Evolutionary conservation across 2,113 vertebrate genomes (phyloP).

Genomic region (Copsychus sechellarum): DNA sequence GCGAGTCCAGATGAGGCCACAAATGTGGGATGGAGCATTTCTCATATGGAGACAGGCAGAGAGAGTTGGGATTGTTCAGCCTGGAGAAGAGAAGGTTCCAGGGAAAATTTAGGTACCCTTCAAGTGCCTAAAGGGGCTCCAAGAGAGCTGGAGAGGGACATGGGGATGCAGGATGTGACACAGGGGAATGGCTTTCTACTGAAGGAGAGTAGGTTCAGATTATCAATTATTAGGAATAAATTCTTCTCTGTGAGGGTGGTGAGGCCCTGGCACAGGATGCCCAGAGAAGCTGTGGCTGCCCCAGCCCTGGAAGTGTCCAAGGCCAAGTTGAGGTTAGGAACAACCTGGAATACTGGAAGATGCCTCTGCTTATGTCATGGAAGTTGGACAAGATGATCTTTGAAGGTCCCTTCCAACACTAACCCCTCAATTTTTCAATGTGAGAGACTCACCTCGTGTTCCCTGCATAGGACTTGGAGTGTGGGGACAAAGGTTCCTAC

Average conservation of each 20-base stretch:
- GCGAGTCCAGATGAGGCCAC: rapidly evolving
- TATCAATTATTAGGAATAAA: neutral
- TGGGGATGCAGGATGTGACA: neutral
- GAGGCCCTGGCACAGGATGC: neutral
- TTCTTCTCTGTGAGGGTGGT: rapidly evolving
- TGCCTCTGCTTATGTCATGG: rapidly evolving
- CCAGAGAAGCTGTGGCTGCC: neutral
- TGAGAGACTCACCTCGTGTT: rapidly evolving
- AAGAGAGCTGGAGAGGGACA: neutral
- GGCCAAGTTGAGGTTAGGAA: rapidly evolving
- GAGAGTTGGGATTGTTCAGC: neutral
- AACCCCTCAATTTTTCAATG: rapidly evolving
- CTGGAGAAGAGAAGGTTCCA: neutral
- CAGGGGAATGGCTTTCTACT: neutral
- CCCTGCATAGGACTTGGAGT: neutral
- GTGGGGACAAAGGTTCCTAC: neutral
- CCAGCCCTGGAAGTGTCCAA: neutral
- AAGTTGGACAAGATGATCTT: neutral
- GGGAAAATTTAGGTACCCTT: neutral
- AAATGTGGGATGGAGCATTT: neutral
- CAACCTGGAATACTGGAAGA: neutral
- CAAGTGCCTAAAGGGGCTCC: neutral
- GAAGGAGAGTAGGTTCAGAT: neutral
- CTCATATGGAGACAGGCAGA: neutral
- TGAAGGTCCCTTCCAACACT: neutral